Conservation (phyloP, 2,113 vertebrate genomes). For the Apistogramma diplotaenia region DNA sequence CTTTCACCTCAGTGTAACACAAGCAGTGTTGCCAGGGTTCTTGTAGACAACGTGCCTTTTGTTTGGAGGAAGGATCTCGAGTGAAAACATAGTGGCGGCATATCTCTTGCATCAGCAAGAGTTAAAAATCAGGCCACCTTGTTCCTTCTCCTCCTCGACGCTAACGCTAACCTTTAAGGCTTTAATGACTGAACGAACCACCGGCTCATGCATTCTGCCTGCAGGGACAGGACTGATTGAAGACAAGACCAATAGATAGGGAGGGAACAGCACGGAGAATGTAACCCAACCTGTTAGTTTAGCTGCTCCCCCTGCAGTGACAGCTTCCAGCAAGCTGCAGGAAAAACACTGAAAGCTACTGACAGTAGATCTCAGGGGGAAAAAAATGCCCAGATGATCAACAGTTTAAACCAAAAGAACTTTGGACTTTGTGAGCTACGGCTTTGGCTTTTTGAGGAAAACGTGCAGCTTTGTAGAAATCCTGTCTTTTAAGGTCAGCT, state of each 20-base stretch:
- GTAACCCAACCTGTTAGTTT: conserved; percentile 71
- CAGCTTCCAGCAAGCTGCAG: conserved; percentile 35
- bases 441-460: not conserved
- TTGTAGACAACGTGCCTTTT: not conserved
- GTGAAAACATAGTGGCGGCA: not conserved
- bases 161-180: conserved; percentile 29
- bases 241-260: conserved; percentile 53
- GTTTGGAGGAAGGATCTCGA: not conserved
- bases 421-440: not conserved
- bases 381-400: not conserved
- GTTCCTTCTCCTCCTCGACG: not conserved
- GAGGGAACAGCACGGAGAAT: conserved; percentile 66
- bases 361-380: not conserved
- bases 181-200: conserved; percentile 58
- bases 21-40: not conserved
- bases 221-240: conserved; percentile 62
- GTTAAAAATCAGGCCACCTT: conserved; percentile 41
- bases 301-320: conserved; percentile 48
- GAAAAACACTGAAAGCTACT: conserved; percentile 36
- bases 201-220: conserved; percentile 46
- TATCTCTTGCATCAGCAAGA: conserved; percentile 17
- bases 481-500: not conserved
- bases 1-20: not conserved
- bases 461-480: not conserved
- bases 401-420: not conserved